These are phyloP conservation scores for Cyclophora albipunctata DNA, from an alignment of 2,888 invertebrate genomes.

Conservation along the genomic window DNA sequence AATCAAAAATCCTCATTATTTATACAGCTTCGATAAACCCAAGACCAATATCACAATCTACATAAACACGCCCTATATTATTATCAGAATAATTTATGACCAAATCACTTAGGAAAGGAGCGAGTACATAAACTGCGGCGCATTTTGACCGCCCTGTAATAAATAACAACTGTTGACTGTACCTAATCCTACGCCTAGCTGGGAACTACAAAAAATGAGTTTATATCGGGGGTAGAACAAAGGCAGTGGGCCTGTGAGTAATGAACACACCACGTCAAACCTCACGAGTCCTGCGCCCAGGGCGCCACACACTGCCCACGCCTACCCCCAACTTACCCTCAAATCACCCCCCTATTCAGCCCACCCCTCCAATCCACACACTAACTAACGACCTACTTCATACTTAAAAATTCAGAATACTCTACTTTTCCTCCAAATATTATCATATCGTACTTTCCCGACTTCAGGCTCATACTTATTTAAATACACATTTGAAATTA, in stretches of 20 bases:
- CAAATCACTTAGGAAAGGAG: too few species aligned
- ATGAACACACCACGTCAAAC: conserved; percentile 15
- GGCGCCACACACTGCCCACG: not conserved
- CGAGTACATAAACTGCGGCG: too few species aligned
- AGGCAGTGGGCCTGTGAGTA: conserved; percentile 18
- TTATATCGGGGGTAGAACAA: conserved; percentile 24
- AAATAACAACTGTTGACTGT: not conserved
- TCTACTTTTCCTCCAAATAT: not conserved
- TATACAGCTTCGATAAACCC: too few species aligned
- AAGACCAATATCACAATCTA: too few species aligned
- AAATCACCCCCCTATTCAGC: not conserved
- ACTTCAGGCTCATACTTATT: conserved; percentile 1
- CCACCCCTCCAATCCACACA: conserved; percentile 4
- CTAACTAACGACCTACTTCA: conserved; percentile 12
- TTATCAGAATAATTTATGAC: too few species aligned
- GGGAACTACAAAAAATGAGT: conserved; percentile 19
- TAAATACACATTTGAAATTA: conserved; percentile 7
- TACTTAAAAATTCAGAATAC: conserved; percentile 8
- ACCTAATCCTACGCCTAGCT: conserved; percentile 13
- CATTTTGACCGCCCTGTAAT: not conserved
- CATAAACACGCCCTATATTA: too few species aligned
- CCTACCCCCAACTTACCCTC: too few species aligned
- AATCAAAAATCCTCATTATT: too few species aligned
- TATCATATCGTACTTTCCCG: conserved; percentile 1
- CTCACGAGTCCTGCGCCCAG: conserved; percentile 2